These are phyloP conservation scores for Trissolcus japonicus DNA, from an alignment of 2,888 invertebrate genomes.

Conservation along the genomic window DNA sequence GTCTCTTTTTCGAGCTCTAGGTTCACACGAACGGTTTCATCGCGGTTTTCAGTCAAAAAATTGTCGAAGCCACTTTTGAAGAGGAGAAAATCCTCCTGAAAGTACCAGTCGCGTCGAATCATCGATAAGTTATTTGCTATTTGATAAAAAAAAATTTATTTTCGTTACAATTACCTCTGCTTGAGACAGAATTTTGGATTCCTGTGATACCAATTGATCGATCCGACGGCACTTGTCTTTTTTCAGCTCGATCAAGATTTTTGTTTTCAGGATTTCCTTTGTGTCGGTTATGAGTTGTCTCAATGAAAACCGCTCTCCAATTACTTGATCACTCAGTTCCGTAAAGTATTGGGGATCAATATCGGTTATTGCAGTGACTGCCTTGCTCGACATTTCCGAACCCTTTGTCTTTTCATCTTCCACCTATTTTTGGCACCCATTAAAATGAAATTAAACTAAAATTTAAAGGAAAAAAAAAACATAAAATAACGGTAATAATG, in stretches of 20 bases:
- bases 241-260: slow-evolving; percentile 77
- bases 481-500: not conserved
- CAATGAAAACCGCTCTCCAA: slow-evolving; percentile 79
- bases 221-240: slow-evolving; percentile 78
- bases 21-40: slow-evolving; percentile 79
- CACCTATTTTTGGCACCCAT: slow-evolving; percentile 61
- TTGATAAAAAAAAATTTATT: not conserved
- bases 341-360: slow-evolving; percentile 82
- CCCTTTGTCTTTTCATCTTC: slow-evolving; percentile 60
- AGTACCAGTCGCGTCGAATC: not conserved
- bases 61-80: slow-evolving; percentile 80
- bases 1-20: slow-evolving; percentile 77
- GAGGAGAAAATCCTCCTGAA: slow-evolving; percentile 71
- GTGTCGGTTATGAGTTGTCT: slow-evolving; percentile 79
- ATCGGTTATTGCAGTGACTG: slow-evolving; percentile 80
- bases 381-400: slow-evolving; percentile 77
- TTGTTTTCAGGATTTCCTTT: slow-evolving; percentile 77
- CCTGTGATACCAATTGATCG: slow-evolving; percentile 78
- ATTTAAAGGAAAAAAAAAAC: not conserved
- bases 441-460: too few species aligned
- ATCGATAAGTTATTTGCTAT: not conserved
- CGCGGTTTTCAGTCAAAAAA: slow-evolving; percentile 81
- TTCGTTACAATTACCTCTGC: slow-evolving; percentile 70
- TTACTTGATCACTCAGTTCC: slow-evolving; percentile 80
- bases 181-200: slow-evolving; percentile 77